A percentile compares a stretch with the other conserved stretches of the same genome.
Evolutionary conservation across 1,140 invertebrate genomes (phyloP).

Genomic region (Lepidurus apus): DNA sequence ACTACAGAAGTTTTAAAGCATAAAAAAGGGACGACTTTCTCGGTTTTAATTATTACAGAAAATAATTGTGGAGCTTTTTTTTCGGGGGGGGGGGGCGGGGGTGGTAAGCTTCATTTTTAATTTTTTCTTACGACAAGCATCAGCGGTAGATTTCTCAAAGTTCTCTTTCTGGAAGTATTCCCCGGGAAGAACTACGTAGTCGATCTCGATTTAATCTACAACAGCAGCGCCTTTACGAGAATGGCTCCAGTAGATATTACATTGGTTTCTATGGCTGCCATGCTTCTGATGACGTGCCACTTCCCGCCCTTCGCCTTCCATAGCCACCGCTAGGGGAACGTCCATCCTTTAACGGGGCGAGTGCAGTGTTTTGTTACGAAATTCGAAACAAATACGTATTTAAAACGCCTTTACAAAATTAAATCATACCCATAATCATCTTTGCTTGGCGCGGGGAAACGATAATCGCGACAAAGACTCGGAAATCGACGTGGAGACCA

Average conservation of each 20-base stretch:
- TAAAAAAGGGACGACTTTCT: not conserved
- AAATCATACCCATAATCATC: constrained; percentile 30
- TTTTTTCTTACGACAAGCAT: too few relatives aligned
- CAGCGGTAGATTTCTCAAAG: too few relatives aligned
- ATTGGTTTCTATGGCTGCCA: constrained; percentile 12
- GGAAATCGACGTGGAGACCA: constrained; percentile 40
- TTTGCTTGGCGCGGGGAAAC: constrained; percentile 20
- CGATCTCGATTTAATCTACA: constrained; percentile 29
- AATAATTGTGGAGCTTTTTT: too few relatives aligned
- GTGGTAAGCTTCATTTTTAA: too few relatives aligned
- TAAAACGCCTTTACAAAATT: not conserved
- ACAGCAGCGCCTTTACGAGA: constrained; percentile 29
- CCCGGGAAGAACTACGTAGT: not conserved
- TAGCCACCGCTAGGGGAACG: constrained; percentile 33
- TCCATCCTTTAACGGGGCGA: constrained; percentile 28
- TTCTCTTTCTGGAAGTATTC: too few relatives aligned
- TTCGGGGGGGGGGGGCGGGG: too few relatives aligned
- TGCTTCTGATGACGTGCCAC: constrained; percentile 23
- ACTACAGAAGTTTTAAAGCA: not conserved
- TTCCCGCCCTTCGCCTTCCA: constrained; percentile 30
- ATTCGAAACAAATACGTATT: not conserved
- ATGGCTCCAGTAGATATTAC: constrained; percentile 33
- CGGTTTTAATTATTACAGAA: too few relatives aligned
- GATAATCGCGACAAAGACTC: constrained; percentile 32
- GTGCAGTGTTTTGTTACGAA: not conserved